Conservation (phyloP, 2,888 invertebrate genomes). For the Agrilus cyanescens region DNA sequence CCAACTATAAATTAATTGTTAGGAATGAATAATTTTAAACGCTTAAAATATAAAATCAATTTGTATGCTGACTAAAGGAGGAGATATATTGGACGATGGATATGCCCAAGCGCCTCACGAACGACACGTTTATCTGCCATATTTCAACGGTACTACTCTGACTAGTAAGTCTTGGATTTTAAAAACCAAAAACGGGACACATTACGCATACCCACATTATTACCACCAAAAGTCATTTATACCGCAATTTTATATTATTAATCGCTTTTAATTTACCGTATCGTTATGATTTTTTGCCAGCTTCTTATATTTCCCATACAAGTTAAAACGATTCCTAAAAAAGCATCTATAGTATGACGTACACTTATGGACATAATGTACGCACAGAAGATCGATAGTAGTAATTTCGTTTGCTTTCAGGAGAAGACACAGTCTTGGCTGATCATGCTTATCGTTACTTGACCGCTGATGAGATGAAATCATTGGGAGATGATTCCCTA, state of each 20-base stretch:
- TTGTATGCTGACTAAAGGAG: constrained; percentile 16
- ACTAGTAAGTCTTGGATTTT: constrained; percentile 54
- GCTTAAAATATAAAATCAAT: too few relatives aligned
- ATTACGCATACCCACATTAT: constrained; percentile 6
- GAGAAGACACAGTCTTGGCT: constrained; percentile 82
- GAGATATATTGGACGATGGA: constrained; percentile 38
- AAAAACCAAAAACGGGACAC: constrained; percentile 4
- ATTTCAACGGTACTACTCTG: constrained; percentile 71
- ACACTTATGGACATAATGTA: neutral
- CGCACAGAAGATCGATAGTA: neutral
- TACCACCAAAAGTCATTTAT: too few relatives aligned
- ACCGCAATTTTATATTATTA: too few relatives aligned
- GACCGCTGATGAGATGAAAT: constrained; percentile 93
- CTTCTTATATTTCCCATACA: too few relatives aligned
- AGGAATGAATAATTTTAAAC: too few relatives aligned
- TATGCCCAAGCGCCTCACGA: constrained; percentile 63
- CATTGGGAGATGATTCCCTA: constrained; percentile 82
- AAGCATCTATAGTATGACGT: too few relatives aligned
- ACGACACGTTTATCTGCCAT: constrained; percentile 72
- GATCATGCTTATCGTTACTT: constrained; percentile 86
- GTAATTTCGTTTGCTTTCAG: constrained; percentile 35
- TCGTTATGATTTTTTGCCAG: too few relatives aligned
- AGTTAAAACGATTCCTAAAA: too few relatives aligned
- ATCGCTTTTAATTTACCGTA: too few relatives aligned
- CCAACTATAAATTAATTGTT: too few relatives aligned